Evolutionary conservation across 2,797 vertebrate genomes (phyloP).

Genomic region (Odontamblyopus lacepedii): DNA sequence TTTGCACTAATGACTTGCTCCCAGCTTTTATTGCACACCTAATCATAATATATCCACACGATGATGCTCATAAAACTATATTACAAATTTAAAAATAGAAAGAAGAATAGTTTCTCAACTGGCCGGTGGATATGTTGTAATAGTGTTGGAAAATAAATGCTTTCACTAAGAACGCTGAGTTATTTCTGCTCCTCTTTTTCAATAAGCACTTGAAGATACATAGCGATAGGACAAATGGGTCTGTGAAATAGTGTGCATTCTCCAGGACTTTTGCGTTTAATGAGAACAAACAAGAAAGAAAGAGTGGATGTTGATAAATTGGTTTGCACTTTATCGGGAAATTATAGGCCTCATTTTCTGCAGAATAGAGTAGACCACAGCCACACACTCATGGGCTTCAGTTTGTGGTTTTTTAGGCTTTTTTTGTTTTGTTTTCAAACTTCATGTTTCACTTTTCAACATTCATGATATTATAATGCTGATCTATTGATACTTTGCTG

Average conservation of each 20-base stretch:
- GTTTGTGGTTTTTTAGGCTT: too few species aligned
- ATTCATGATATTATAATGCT: too few species aligned
- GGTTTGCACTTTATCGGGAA: too few species aligned
- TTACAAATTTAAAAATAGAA: slow-evolving; percentile 1
- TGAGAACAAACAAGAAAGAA: neutral
- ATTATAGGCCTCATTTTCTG: too few species aligned
- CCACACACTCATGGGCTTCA: too few species aligned
- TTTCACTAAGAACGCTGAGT: neutral
- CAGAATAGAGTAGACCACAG: too few species aligned
- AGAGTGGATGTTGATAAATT: neutral
- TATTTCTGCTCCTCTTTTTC: neutral
- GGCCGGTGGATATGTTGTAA: neutral
- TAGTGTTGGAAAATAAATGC: neutral
- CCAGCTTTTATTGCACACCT: slow-evolving; percentile 5
- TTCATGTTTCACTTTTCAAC: neutral
- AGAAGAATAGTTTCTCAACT: neutral
- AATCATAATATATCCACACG: slow-evolving; percentile 12
- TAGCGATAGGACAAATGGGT: neutral
- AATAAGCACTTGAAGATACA: neutral
- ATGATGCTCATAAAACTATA: slow-evolving; percentile 6
- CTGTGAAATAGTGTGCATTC: neutral
- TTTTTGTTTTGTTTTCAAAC: too few species aligned
- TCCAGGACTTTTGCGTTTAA: neutral
- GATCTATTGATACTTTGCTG: too few species aligned
- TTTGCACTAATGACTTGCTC: slow-evolving; percentile 7